These are phyloP conservation scores for Leptogaster cylindrica DNA, from an alignment of 2,888 invertebrate species.

Conservation along the genomic window DNA sequence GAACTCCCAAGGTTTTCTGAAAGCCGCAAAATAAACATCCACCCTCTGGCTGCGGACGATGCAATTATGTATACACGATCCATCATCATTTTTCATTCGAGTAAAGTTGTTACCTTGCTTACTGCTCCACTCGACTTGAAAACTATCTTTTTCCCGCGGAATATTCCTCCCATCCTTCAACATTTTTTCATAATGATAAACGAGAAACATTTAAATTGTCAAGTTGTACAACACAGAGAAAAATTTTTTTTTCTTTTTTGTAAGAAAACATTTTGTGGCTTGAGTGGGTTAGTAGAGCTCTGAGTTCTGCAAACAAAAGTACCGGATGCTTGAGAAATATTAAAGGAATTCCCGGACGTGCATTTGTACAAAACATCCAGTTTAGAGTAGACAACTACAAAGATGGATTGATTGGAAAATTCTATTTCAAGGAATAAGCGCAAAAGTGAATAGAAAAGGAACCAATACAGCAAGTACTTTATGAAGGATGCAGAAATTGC, in stretches of 20 bases:
- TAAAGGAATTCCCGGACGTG: slow-evolving; percentile 9
- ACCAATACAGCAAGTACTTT: too few species aligned
- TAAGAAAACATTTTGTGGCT: slow-evolving; percentile 12
- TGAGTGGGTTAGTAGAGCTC: slow-evolving; percentile 30
- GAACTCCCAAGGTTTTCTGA: too few species aligned
- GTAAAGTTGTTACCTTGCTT: neutral
- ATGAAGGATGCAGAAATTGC: too few species aligned
- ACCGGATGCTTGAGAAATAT: slow-evolving; percentile 21
- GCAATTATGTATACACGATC: neutral
- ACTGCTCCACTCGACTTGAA: neutral
- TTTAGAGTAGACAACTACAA: too few species aligned
- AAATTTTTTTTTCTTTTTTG: neutral
- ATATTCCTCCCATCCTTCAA: neutral
- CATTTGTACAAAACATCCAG: too few species aligned
- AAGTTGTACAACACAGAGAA: neutral
- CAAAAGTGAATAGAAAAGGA: too few species aligned
- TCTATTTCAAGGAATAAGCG: too few species aligned
- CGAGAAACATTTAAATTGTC: slow-evolving; percentile 28
- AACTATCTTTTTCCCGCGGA: neutral
- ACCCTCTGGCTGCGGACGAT: neutral
- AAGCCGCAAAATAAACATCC: too few species aligned
- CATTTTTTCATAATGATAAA: slow-evolving; percentile 12
- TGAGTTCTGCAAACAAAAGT: slow-evolving; percentile 27
- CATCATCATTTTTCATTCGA: neutral
- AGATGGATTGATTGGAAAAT: too few species aligned